phyloP scores from a whole-genome alignment of 2,113 vertebrate species.

The Melozone crissalis region DNA sequence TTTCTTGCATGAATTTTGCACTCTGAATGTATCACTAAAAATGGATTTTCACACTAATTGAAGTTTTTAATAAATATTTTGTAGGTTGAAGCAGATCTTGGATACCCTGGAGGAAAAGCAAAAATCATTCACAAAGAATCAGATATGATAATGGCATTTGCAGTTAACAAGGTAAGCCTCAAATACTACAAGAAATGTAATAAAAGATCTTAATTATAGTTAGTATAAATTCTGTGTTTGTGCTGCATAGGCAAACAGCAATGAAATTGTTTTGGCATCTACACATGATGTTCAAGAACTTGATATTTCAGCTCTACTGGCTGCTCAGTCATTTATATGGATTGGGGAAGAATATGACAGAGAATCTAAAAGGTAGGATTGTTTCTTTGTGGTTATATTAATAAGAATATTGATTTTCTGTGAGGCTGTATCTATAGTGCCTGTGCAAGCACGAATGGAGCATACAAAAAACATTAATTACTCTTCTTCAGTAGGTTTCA shows the following conservation, averaged over 20 bases:
- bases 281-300: slow-evolving; percentile 98
- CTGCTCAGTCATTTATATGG: slow-evolving; percentile 93
- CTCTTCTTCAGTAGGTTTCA: not conserved
- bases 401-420: not conserved
- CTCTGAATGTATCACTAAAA: not conserved
- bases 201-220: not conserved
- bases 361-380: slow-evolving; percentile 91
- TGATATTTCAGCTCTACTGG: slow-evolving; percentile 89
- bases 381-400: not conserved
- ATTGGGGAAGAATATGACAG: slow-evolving; percentile 96
- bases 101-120: slow-evolving; percentile 95
- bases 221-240: not conserved
- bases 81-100: slow-evolving; percentile 96
- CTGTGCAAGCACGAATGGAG: not conserved
- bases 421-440: not conserved
- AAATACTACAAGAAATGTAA: not conserved
- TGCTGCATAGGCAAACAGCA: slow-evolving; percentile 85
- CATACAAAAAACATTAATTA: not conserved
- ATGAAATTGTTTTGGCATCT: slow-evolving; percentile 95
- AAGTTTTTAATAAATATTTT: slow-evolving; percentile 52
- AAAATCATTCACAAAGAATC: slow-evolving; percentile 98
- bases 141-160: slow-evolving; percentile 98
- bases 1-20: slow-evolving; percentile 63
- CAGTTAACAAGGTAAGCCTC: slow-evolving; percentile 89
- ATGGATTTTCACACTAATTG: not conserved